Conservation (phyloP, 2,797 vertebrate genomes). For the Silurus lanzhouensis region DNA sequence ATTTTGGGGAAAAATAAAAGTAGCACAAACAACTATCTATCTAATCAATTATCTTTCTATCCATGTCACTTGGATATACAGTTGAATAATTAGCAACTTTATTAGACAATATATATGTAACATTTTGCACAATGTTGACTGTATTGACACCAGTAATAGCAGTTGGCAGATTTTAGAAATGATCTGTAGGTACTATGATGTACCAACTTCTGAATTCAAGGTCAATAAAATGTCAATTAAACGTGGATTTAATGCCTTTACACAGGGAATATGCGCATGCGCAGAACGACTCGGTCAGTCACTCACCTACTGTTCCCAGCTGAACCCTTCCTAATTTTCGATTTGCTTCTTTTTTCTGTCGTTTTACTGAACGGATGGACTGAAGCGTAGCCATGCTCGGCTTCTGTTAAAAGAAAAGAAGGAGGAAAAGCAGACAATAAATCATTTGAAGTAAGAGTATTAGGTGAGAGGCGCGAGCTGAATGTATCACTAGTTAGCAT, state of each 20-base stretch:
- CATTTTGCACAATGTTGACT: no score
- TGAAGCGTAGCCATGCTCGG: conserved; percentile 93
- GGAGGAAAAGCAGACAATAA: background rate
- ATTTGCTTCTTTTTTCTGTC: conserved; percentile 73
- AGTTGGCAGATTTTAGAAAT: background rate
- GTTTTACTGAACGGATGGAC: conserved; percentile 72
- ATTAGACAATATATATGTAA: background rate
- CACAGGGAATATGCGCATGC: background rate
- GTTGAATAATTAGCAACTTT: background rate
- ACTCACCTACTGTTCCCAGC: conserved; percentile 79
- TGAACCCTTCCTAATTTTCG: conserved; percentile 74
- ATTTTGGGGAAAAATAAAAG: no score
- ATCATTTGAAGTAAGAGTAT: background rate
- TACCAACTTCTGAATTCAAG: no score
- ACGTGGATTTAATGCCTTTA: no score
- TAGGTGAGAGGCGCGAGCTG: background rate
- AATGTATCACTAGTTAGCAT: background rate
- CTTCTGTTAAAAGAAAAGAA: conserved; percentile 71
- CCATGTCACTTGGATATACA: background rate
- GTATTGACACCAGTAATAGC: background rate
- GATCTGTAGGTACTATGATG: no score
- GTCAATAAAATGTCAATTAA: no score
- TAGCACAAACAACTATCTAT: no score
- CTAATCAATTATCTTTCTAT: no score
- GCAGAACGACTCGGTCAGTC: background rate